phyloP scores from a whole-genome alignment of 64 coral and sea anemone species.

The Acropora tenuis region DNA sequence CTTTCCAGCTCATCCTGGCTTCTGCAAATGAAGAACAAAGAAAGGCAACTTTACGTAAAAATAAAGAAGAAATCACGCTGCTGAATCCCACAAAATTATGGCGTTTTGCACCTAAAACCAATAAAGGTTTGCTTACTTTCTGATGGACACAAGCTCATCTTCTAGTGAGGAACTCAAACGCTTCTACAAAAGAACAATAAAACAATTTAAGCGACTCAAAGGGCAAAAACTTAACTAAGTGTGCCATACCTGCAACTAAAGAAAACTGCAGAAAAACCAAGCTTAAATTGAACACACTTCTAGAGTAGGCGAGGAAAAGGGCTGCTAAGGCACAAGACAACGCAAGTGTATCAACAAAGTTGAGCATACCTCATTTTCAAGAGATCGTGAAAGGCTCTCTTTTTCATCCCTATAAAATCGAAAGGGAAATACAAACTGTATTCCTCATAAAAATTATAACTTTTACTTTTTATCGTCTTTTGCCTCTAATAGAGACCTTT shows the following conservation, averaged over 20 bases:
- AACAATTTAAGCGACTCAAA: background rate
- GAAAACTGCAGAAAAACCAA: no score
- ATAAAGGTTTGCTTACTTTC: conserved; percentile 26
- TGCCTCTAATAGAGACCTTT: background rate
- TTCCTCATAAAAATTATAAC: no score
- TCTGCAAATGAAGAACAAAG: background rate
- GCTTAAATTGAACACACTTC: no score
- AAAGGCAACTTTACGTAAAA: background rate
- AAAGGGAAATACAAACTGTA: background rate
- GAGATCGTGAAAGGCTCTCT: conserved; percentile 43
- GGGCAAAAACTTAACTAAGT: background rate
- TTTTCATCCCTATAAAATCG: conserved; percentile 50
- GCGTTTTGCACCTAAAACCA: background rate
- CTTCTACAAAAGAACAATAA: conserved; percentile 11
- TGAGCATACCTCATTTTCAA: conserved; percentile 47
- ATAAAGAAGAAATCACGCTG: background rate
- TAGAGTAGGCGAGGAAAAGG: background rate
- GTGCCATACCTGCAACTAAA: background rate
- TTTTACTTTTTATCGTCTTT: no score
- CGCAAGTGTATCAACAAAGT: background rate
- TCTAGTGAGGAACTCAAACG: conserved; percentile 40
- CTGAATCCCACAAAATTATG: background rate
- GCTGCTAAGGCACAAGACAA: background rate
- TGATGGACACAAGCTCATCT: conserved; percentile 37
- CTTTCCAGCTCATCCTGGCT: conserved; percentile 48